Evolutionary conservation across 2,888 invertebrate genomes (phyloP), one percentile per base, ranked within the genome.

Genomic region (Drosophila formosana): DNA sequence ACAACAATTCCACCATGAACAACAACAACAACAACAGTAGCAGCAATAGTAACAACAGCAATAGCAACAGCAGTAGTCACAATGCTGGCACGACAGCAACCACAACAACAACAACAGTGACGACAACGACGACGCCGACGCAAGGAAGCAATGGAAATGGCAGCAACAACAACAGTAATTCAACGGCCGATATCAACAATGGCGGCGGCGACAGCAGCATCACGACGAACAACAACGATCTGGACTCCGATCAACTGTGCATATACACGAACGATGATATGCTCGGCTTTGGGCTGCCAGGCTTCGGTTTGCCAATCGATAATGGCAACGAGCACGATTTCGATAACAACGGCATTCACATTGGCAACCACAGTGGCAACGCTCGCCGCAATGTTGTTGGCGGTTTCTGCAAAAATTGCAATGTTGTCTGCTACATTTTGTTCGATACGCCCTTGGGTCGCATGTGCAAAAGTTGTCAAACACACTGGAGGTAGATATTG

Each of bases 381-480:
- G 49, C 46, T 7, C 70, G 72, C 0, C 86, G 86, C 3, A 55
- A 70, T 13, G 72, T 82, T 50, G 73, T 81, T 50, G 90, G 89
- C 50, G 92, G 92, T 75, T 90, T 90, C 83, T 93, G 92, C 82
- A 89, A 91, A 58, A 92, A 92, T 75, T 97, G 97, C 94, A 96
- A 95, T 91, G 95, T 96, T 91, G 94, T 94, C 92, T 96, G 96
- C 92, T 95, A 95, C 91, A 94, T 95, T 91, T 94, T 96, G 84
- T 95, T 95, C 93, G 94, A 94, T 89, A 96, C 96, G 81, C 94
- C 96, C 84, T 95, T 96, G 93, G 96, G 96, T 91, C 94, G 95
- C 91, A 94, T 97, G 93, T 97, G 97, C 93, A 95, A 95, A 92
- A 96, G 96, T 93, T 97, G 97, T 93, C 96, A 95, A 94, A 95